A percentile compares a stretch with the other conserved stretches of the same genome.
These are phyloP conservation scores for Anolis apletophallus DNA, from an alignment of 2,797 vertebrate species.

Conservation along the genomic window DNA sequence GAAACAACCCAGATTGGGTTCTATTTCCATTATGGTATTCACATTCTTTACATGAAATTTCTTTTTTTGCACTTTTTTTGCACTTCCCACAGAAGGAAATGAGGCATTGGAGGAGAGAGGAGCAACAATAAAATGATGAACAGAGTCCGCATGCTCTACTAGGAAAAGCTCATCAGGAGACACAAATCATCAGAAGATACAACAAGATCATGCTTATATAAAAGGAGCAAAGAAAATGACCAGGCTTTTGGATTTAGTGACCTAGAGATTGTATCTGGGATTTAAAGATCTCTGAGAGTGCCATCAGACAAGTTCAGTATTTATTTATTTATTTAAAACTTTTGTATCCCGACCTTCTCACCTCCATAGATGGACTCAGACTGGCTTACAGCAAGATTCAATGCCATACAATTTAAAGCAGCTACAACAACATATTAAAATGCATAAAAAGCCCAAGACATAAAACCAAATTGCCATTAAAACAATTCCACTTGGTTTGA, in stretches of 20 bases:
- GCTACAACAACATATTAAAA: no score
- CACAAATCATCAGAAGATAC: constrained; percentile 62
- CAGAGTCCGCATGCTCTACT: constrained; percentile 66
- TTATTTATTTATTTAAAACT: no score
- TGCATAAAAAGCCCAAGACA: no score
- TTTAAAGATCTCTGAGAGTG: neutral
- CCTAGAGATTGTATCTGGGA: constrained; percentile 25
- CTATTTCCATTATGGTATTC: constrained; percentile 64
- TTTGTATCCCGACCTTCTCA: no score
- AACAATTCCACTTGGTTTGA: no score
- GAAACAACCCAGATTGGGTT: constrained; percentile 67
- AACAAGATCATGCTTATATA: constrained; percentile 59
- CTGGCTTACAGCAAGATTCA: no score
- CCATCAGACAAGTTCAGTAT: neutral
- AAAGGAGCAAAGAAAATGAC: constrained; percentile 33
- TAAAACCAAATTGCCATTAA: no score
- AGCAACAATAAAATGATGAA: constrained; percentile 43
- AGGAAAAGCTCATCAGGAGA: constrained; percentile 2
- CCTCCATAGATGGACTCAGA: no score
- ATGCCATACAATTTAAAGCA: no score
- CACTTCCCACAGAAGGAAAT: constrained; percentile 49
- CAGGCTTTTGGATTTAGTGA: constrained; percentile 45
- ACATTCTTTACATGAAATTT: constrained; percentile 66
- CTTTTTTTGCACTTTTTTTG: constrained; percentile 55
- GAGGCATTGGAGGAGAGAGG: constrained; percentile 55